These are phyloP conservation scores for Tipula unca DNA, from an alignment of 2,888 invertebrate genomes.

Conservation along the genomic window DNA sequence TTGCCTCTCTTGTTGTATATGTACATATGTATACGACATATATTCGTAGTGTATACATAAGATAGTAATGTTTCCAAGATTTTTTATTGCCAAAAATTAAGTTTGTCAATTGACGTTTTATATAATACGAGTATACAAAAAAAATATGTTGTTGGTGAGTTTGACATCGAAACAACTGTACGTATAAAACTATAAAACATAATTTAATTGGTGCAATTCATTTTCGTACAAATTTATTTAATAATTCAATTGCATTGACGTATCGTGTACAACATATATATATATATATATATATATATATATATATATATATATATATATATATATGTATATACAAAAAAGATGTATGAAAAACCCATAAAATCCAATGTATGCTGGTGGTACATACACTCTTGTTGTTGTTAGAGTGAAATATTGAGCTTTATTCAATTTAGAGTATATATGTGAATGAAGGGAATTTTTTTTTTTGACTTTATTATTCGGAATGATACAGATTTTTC, in stretches of 20 bases:
- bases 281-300: neutral
- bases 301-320: neutral
- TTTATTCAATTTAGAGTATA: neutral
- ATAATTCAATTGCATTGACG: neutral
- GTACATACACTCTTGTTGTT: neutral
- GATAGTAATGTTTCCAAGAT: neutral
- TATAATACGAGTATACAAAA: no score
- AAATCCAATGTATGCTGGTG: neutral
- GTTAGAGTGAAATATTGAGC: neutral
- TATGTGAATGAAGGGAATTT: neutral
- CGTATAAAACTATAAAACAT: neutral
- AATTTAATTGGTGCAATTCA: neutral
- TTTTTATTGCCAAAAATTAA: conserved; percentile 8
- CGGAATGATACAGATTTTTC: neutral
- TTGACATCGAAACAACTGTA: neutral
- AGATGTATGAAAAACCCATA: neutral
- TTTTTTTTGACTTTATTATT: neutral
- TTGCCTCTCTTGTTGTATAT: neutral
- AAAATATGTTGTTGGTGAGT: neutral
- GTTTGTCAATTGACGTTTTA: neutral
- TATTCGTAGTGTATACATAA: neutral
- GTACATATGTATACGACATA: neutral
- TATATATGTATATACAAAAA: neutral
- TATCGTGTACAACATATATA: neutral
- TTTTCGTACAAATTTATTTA: neutral